Conservation (phyloP, 2,113 vertebrate genomes). For the Malurus melanocephalus region DNA sequence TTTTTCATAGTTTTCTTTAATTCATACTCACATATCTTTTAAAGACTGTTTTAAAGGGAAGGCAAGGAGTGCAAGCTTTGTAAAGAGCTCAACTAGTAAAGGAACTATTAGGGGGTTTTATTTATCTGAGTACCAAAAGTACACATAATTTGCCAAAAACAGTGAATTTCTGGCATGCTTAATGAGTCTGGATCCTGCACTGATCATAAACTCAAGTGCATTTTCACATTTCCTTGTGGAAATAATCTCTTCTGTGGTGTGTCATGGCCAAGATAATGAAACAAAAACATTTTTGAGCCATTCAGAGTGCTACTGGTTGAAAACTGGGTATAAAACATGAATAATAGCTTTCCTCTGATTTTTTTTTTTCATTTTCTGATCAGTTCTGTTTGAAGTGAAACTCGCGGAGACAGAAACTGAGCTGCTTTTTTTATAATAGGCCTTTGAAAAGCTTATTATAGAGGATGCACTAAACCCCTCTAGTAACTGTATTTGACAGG, state of each 20-base stretch:
- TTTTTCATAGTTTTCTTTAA: neutral
- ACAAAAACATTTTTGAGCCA: neutral
- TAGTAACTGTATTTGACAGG: neutral
- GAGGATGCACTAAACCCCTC: neutral
- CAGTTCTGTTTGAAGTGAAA: neutral
- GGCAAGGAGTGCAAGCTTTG: neutral
- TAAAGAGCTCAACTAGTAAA: neutral
- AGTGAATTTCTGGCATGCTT: neutral
- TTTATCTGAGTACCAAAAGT: neutral
- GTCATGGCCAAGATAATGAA: neutral
- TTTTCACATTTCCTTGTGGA: neutral
- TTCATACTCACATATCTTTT: rapidly evolving
- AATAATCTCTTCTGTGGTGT: neutral
- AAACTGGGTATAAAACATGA: neutral
- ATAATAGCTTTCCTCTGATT: neutral
- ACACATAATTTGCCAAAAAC: rapidly evolving
- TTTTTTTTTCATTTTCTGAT: neutral
- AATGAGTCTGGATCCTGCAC: neutral
- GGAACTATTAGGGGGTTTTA: neutral
- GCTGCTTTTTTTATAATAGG: neutral
- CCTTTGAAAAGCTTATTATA: neutral
- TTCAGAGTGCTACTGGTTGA: neutral
- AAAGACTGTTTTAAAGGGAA: neutral
- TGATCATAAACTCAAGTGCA: neutral
- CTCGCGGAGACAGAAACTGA: neutral